Evolutionary conservation across 2,888 invertebrate species (phyloP).

Genomic region (Andrena camellia): DNA sequence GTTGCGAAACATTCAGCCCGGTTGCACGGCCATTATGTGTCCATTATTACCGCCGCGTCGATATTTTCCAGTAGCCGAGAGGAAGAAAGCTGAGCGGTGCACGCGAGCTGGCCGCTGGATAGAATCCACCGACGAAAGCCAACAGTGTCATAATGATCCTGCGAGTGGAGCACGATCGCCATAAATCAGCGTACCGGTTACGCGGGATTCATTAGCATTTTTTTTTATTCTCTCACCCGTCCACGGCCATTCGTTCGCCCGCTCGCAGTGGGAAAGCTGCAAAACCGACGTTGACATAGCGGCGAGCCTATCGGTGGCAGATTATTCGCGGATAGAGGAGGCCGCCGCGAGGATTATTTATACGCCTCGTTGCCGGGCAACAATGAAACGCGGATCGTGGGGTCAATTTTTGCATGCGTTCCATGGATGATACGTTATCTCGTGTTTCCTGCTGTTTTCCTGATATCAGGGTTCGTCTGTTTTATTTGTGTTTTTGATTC

Average conservation of each 20-base stretch:
- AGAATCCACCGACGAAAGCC: slow-evolving; percentile 70
- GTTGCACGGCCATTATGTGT: slow-evolving; percentile 27
- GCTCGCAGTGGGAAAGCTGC: slow-evolving; percentile 62
- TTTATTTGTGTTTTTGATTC: neutral
- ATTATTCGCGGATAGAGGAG: slow-evolving; percentile 53
- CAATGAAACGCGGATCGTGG: slow-evolving; percentile 51
- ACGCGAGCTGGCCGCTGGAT: slow-evolving; percentile 1
- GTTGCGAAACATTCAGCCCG: slow-evolving; percentile 30
- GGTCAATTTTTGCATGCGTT: slow-evolving; percentile 61
- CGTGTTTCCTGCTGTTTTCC: neutral
- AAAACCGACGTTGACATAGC: slow-evolving; percentile 61
- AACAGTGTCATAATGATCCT: slow-evolving; percentile 71
- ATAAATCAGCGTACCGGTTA: slow-evolving; percentile 71
- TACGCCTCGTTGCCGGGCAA: slow-evolving; percentile 13
- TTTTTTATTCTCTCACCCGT: slow-evolving; percentile 22
- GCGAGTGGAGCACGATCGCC: slow-evolving; percentile 69
- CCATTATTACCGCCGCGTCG: slow-evolving; percentile 51
- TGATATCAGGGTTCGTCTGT: neutral
- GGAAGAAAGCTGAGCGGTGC: slow-evolving; percentile 48
- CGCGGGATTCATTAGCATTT: slow-evolving; percentile 70
- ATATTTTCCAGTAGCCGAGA: slow-evolving; percentile 45
- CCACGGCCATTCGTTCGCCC: neutral
- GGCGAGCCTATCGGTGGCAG: slow-evolving; percentile 58
- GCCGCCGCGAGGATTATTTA: slow-evolving; percentile 57
- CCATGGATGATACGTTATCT: neutral